Conservation (phyloP, 2,113 vertebrate species). For the Cettia cetti region DNA sequence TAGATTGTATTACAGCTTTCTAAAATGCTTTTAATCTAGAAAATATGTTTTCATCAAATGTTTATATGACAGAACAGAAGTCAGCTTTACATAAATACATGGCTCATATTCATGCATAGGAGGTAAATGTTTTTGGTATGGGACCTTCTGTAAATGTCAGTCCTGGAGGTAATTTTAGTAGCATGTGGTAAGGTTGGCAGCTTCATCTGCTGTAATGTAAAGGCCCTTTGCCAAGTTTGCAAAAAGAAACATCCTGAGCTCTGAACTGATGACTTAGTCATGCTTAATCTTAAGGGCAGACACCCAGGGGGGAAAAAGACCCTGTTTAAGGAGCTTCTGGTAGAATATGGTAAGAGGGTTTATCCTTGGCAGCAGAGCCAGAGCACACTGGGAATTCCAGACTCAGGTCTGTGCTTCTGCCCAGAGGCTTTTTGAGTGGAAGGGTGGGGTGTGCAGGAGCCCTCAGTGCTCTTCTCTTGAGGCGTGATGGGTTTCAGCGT, state of each 20-base stretch:
- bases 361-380: neutral
- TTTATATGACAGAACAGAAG: neutral
- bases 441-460: accelerated
- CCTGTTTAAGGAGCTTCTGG: neutral
- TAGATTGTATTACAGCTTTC: neutral
- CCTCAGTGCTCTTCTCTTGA: neutral
- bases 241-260: neutral
- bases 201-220: neutral
- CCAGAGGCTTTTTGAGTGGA: neutral
- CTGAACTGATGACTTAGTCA: neutral
- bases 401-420: accelerated
- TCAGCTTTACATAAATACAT: neutral
- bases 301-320: neutral
- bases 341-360: neutral
- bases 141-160: neutral
- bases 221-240: neutral
- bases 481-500: accelerated
- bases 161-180: neutral
- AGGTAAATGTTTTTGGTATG: neutral
- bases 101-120: neutral
- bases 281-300: no score
- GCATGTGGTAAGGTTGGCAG: neutral
- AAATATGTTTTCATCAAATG: neutral
- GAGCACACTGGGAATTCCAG: neutral
- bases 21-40: neutral